Evolutionary conservation across 2,888 invertebrate genomes (phyloP).

Genomic region (Synergus japonicus): DNA sequence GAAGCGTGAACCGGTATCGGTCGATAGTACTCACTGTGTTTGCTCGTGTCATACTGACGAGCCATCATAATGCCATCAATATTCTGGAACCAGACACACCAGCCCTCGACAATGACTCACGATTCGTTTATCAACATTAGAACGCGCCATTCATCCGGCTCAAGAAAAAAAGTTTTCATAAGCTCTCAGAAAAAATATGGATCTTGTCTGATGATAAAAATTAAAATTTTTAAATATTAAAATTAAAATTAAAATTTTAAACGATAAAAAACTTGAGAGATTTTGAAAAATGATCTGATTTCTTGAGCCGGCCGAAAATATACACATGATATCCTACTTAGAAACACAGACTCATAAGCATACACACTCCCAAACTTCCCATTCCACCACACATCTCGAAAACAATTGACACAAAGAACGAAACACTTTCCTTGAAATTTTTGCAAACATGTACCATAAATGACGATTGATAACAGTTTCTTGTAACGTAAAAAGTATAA

Average conservation of each 20-base stretch:
- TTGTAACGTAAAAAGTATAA: constrained; percentile 33
- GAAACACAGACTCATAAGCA: constrained; percentile 1
- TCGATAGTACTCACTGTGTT: constrained; percentile 75
- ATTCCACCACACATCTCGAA: constrained; percentile 20
- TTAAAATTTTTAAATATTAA: background rate
- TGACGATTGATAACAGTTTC: constrained; percentile 36
- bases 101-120: constrained; percentile 76
- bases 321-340: constrained; percentile 4
- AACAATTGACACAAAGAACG: constrained; percentile 27
- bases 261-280: too few relatives aligned
- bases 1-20: constrained; percentile 74
- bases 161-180: constrained; percentile 12
- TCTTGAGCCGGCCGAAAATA: background rate
- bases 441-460: constrained; percentile 37
- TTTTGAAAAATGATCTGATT: background rate
- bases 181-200: background rate
- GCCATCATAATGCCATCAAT: constrained; percentile 77
- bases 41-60: constrained; percentile 76
- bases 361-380: constrained; percentile 29
- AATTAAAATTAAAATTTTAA: too few relatives aligned
- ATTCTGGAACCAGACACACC: constrained; percentile 77
- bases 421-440: constrained; percentile 4
- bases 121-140: constrained; percentile 47
- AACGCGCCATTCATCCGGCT: constrained; percentile 8
- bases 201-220: background rate